Evolutionary conservation across 2,797 vertebrate species (phyloP).

Genomic region (Acanthurus lineatus): DNA sequence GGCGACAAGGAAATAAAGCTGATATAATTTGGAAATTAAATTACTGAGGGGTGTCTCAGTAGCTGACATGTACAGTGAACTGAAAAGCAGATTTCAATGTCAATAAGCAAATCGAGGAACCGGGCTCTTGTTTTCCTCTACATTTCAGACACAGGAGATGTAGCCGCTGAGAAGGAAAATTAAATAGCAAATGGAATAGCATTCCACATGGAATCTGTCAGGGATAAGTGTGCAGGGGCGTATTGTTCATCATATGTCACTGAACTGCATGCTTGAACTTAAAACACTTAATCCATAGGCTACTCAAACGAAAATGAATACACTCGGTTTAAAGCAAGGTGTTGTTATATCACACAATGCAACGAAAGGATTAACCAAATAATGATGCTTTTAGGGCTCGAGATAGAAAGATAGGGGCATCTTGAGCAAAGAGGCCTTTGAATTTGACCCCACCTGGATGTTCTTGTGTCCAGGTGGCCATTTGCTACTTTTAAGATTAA

Average conservation of each 20-base stretch:
- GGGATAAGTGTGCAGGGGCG: slow-evolving; percentile 36
- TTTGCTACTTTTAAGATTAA: slow-evolving; percentile 51
- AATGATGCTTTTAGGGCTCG: not conserved
- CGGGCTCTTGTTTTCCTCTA: slow-evolving; percentile 67
- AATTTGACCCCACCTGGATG: slow-evolving; percentile 54
- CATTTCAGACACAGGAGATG: slow-evolving; percentile 55
- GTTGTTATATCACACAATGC: slow-evolving; percentile 26
- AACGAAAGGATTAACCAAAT: slow-evolving; percentile 25
- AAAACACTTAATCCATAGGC: slow-evolving; percentile 16
- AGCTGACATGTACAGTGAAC: slow-evolving; percentile 69
- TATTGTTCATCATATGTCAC: slow-evolving; percentile 55
- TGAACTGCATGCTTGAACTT: slow-evolving; percentile 58
- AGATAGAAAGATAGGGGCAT: slow-evolving; percentile 17
- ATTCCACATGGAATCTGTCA: slow-evolving; percentile 45
- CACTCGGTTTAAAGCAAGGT: slow-evolving; percentile 11
- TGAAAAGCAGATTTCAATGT: slow-evolving; percentile 79
- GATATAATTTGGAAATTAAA: slow-evolving; percentile 72
- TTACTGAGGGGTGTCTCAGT: slow-evolving; percentile 69
- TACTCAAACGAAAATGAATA: slow-evolving; percentile 34
- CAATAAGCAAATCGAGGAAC: slow-evolving; percentile 69
- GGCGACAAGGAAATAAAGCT: slow-evolving; percentile 80
- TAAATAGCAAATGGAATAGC: slow-evolving; percentile 66
- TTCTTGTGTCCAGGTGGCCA: slow-evolving; percentile 35
- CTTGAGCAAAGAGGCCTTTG: slow-evolving; percentile 41
- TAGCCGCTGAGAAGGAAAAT: slow-evolving; percentile 79